Evolutionary conservation across 2,797 vertebrate genomes (phyloP).

Genomic region (Oryzias dopingdopingensis): DNA sequence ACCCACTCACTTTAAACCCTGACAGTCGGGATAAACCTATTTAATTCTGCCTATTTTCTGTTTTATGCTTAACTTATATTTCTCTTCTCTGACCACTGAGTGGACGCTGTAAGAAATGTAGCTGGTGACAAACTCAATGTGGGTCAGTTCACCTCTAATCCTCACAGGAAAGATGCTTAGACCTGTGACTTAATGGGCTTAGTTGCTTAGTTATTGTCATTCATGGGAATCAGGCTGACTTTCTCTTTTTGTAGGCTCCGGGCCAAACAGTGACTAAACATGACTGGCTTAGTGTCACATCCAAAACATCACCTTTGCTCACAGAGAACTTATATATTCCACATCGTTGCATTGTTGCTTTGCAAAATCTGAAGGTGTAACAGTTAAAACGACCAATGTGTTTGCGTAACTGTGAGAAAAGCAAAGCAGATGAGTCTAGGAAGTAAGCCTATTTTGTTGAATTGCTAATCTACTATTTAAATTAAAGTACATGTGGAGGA

Average conservation of each 20-base stretch:
- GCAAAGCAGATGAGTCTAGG: conserved; percentile 59
- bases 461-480: conserved; percentile 64
- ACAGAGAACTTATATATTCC: not conserved
- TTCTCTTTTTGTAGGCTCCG: conserved; percentile 20
- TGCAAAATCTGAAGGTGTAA: conserved; percentile 8
- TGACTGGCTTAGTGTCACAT: not conserved
- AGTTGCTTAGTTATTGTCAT: conserved; percentile 36
- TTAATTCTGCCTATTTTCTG: not conserved
- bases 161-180: conserved; percentile 50
- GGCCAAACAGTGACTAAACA: conserved; percentile 3
- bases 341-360: conserved; percentile 1
- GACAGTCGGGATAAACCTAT: too few species aligned
- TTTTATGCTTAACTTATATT: not conserved
- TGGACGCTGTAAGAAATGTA: not conserved
- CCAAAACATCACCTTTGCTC: not conserved
- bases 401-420: conserved; percentile 48
- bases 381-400: conserved; percentile 35
- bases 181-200: conserved; percentile 49
- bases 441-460: conserved; percentile 71
- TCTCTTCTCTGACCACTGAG: not conserved
- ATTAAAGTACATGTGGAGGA: conserved; percentile 50
- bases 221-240: conserved; percentile 38
- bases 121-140: conserved; percentile 12
- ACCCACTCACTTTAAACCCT: too few species aligned
- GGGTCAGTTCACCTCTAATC: conserved; percentile 55